Conservation (phyloP, 2,113 vertebrate species). For the Phrynosoma platyrhinos region DNA sequence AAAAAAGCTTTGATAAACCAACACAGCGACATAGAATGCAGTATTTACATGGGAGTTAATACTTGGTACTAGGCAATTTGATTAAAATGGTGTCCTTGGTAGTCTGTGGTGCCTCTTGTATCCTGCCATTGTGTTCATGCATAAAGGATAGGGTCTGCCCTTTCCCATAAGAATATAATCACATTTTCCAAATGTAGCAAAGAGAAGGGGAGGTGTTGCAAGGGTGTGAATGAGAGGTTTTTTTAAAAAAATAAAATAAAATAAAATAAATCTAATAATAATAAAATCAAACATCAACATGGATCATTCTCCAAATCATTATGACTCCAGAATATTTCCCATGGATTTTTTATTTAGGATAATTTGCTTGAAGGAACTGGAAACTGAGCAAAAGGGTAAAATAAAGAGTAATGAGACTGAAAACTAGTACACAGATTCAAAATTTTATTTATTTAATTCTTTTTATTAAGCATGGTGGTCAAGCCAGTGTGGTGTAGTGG, state of each 20-base stretch:
- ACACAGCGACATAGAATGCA: not conserved
- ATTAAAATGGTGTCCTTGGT: slow-evolving; percentile 20
- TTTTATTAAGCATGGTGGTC: not conserved
- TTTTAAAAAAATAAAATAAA: not conserved
- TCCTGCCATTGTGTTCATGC: slow-evolving; percentile 27
- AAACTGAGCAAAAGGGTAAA: not conserved
- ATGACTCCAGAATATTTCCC: not conserved
- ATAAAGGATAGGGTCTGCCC: slow-evolving; percentile 21
- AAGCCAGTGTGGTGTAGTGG: too few species aligned
- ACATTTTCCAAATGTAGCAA: slow-evolving; percentile 2
- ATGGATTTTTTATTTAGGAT: not conserved
- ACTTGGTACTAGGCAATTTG: not conserved
- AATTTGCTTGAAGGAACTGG: too few species aligned
- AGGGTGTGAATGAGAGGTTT: not conserved
- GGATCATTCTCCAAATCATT: not conserved
- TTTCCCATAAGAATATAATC: slow-evolving; percentile 23
- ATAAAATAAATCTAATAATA: too few species aligned
- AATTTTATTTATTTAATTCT: not conserved
- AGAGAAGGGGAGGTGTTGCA: not conserved
- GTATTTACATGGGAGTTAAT: not conserved
- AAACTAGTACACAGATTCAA: not conserved
- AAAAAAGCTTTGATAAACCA: not conserved
- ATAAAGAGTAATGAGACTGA: not conserved
- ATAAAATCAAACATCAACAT: not conserved
- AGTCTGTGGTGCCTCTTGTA: slow-evolving; percentile 10